These are phyloP conservation scores for Pelmatolapia mariae DNA, from an alignment of 2,113 vertebrate genomes.

Conservation along the genomic window DNA sequence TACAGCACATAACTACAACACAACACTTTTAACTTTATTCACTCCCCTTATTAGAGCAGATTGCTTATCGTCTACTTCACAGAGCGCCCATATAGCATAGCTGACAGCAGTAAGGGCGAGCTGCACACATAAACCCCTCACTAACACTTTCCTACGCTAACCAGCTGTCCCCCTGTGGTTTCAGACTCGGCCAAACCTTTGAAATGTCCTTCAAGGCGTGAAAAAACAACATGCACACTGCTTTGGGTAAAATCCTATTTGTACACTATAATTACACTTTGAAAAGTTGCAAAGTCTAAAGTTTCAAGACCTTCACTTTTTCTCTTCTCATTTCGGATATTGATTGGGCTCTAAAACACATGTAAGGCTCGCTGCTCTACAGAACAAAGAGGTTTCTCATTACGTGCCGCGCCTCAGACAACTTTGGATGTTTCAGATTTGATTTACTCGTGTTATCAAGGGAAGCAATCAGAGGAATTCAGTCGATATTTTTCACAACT, in stretches of 20 bases:
- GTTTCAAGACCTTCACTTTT: conserved; percentile 60
- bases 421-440: conserved; percentile 56
- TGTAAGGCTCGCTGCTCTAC: conserved; percentile 27
- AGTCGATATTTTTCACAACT: conserved; percentile 53
- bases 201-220: conserved; percentile 71
- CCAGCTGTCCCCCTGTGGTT: conserved; percentile 68
- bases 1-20: conserved; percentile 6
- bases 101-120: conserved; percentile 60
- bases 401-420: conserved; percentile 42
- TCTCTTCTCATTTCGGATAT: conserved; percentile 59
- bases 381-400: conserved; percentile 66
- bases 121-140: conserved; percentile 59
- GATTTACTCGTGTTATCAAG: conserved; percentile 54
- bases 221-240: conserved; percentile 59
- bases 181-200: conserved; percentile 65
- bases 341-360: conserved; percentile 57
- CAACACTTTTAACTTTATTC: conserved; percentile 57
- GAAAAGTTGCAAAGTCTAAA: conserved; percentile 70
- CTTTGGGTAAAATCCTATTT: conserved; percentile 71
- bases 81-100: conserved; percentile 53
- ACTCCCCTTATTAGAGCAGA: conserved; percentile 62
- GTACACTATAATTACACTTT: conserved; percentile 70
- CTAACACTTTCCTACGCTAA: conserved; percentile 65
- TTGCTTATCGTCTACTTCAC: conserved; percentile 57
- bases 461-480: conserved; percentile 59